Base-by-base conservation (phyloP, 2,113 vertebrate genomes). In the Dromaius novaehollandiae region DNA sequence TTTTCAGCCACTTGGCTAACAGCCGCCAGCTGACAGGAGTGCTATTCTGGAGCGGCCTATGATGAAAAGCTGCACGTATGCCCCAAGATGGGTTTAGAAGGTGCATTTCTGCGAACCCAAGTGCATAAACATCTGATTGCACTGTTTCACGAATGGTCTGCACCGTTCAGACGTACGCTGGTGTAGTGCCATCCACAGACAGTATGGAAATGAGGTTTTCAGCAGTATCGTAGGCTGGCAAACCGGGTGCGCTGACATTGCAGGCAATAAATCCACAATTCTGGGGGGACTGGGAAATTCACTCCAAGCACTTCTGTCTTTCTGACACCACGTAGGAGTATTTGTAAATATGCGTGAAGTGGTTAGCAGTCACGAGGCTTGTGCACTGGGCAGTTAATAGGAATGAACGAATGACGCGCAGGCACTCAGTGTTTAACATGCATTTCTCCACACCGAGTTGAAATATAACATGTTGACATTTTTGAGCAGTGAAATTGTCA, bases 41-140 rank as follows among this genome's bases (percentile, higher is more conserved):
- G 19, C 9, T 48, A 5, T 2, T 32, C 25, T 4, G 0, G 46
- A 11, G 11, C 4, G 25, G 20, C 7, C 26, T 65, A 60, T 12
- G 38, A 36, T 68, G 69, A n/a, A 3, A 4, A 81, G 18, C 8
- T 2, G 0, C 8, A 53, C 3, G 0, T 0, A 4, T 9, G 15
- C 22, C 74, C 65, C 70, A 17, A n/a, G 22, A 51, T 1, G 14
- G 12, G 16, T n/a, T 64, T 21, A 30, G 36, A 89, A 89, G 21
- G 8, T 50, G 21, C 21, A 5, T 61, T 82, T 86, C 28, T 40
- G 7, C 25, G 5, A 55, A 93, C 17, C 8, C 48, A 17, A 11
- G 50, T 1, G 64, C 26, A 11, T 26, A 32, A 55, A 19, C 36
- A 28, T 20, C 44, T 0, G 5, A n/a, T 11, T 2, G 0, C 11